Base-by-base conservation (phyloP, 2,797 vertebrate genomes). In the Sebastes cheni region DNA sequence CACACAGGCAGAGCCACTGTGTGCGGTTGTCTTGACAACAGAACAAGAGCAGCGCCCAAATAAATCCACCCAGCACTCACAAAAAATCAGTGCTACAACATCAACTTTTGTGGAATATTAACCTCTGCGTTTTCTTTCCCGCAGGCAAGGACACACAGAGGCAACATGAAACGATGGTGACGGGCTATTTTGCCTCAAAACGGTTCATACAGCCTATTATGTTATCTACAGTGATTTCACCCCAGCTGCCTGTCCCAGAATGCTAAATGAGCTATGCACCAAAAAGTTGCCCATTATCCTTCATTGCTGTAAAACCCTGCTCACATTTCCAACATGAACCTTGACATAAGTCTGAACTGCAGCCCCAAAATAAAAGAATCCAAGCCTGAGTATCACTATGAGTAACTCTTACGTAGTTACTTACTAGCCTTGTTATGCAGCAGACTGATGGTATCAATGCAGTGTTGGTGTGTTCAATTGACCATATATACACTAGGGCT, bases 1-100 rank as follows among this genome's bases (percentile, higher is more conserved):
- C 84, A 69, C 65, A 72, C 73, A 72, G 65, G 77, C 86, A 80
- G 77, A 80, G 77, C 85, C 71, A 65, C 72, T 67, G 75, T 84
- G 86, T 70, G 80, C 39, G 58, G 93, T 94, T 89, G 92, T 92
- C 93, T 91, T 94, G 93, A 93, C 93, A 92, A 94, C 90, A 88
- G 86, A 87, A 77, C 68, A 60, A 80, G 84, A 87, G 81, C 72
- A 84, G 82, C 70, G 64, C 55, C 61, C 80, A 71, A 82, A 80
- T 77, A 88, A 83, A 84, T 55, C 58, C 65, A 74, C 3, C 11
- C 76, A 65, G 42, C 75, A 50, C 27, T 69, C 39, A 64, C 56
- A 77, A 50, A 50, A 66, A 34, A 76, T 50, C 58, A 58, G 50
- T 50, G 39, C 72, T 14, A 30, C 10, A 67, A 30, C 74, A 68